Evolutionary conservation across 1,140 invertebrate genomes (phyloP).

Genomic region (Musca domestica): DNA sequence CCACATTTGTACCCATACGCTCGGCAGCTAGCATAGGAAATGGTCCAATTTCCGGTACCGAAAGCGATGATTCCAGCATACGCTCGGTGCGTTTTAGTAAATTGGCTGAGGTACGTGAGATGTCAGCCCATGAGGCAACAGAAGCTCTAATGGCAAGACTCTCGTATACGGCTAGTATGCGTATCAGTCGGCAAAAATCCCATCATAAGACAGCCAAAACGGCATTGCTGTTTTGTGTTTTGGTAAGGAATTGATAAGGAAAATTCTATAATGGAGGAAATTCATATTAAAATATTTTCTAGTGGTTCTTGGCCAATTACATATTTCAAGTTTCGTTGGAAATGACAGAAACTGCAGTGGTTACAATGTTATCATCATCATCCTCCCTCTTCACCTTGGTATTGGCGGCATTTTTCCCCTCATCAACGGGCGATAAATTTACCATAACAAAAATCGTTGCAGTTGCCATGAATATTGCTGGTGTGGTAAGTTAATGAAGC

Average conservation of each 20-base stretch:
- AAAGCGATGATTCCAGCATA: slow-evolving; percentile 78
- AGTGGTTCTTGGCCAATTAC: slow-evolving; percentile 84
- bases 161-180: slow-evolving; percentile 77
- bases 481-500: slow-evolving; percentile 64
- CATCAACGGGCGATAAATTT: slow-evolving; percentile 72
- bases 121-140: slow-evolving; percentile 78
- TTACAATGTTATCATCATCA: slow-evolving; percentile 78
- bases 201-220: slow-evolving; percentile 68
- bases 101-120: slow-evolving; percentile 78
- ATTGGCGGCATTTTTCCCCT: slow-evolving; percentile 77
- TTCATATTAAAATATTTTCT: slow-evolving; percentile 40
- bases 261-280: slow-evolving; percentile 11
- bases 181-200: slow-evolving; percentile 58
- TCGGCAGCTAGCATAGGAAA: slow-evolving; percentile 53
- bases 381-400: slow-evolving; percentile 82
- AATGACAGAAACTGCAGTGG: slow-evolving; percentile 71
- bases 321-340: slow-evolving; percentile 76
- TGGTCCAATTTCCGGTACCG: slow-evolving; percentile 72
- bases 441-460: slow-evolving; percentile 79
- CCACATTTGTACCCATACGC: slow-evolving; percentile 81
- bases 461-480: slow-evolving; percentile 73
- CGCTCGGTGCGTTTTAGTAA: slow-evolving; percentile 79
- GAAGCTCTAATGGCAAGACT: slow-evolving; percentile 80
- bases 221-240: slow-evolving; percentile 72
- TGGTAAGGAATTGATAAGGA: slow-evolving; percentile 65